Conservation (phyloP, 2,888 invertebrate species). For the Drosophila emarginata region DNA sequence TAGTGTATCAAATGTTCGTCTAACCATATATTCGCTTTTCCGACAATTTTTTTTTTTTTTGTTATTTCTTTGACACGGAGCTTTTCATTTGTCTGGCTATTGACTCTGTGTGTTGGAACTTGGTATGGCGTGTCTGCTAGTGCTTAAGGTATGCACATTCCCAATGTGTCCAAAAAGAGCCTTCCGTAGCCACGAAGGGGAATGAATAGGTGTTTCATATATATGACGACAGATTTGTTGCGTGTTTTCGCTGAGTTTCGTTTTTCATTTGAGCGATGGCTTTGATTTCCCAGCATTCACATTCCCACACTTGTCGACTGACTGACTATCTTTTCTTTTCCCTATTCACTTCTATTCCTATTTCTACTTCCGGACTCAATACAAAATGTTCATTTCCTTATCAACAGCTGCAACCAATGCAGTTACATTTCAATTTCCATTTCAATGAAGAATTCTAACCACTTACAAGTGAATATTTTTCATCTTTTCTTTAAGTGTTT, state of each 20-base stretch:
- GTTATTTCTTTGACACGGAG: slow-evolving; percentile 33
- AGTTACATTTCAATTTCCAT: slow-evolving; percentile 30
- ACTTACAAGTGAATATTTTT: slow-evolving; percentile 10
- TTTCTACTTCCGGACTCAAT: slow-evolving; percentile 13
- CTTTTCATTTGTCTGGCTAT: slow-evolving; percentile 73
- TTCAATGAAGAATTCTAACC: background rate
- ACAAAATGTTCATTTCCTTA: slow-evolving; percentile 57
- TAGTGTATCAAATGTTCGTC: background rate
- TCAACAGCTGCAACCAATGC: slow-evolving; percentile 55
- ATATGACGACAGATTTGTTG: slow-evolving; percentile 67
- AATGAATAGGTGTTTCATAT: slow-evolving; percentile 27
- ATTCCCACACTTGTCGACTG: slow-evolving; percentile 55
- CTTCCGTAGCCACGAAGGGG: slow-evolving; percentile 9
- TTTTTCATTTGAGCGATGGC: slow-evolving; percentile 15
- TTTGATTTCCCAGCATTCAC: slow-evolving; percentile 44
- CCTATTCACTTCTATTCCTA: slow-evolving; percentile 32
- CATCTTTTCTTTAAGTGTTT: slow-evolving; percentile 44
- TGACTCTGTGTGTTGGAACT: slow-evolving; percentile 69
- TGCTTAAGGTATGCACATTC: slow-evolving; percentile 48
- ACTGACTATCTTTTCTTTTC: slow-evolving; percentile 42
- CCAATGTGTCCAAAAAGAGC: background rate
- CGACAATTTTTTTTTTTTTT: background rate
- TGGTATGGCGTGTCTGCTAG: slow-evolving; percentile 65
- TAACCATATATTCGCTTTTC: background rate
- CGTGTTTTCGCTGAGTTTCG: slow-evolving; percentile 53